Evolutionary conservation across 2,797 vertebrate species (phyloP).

Genomic region (Manis javanica): DNA sequence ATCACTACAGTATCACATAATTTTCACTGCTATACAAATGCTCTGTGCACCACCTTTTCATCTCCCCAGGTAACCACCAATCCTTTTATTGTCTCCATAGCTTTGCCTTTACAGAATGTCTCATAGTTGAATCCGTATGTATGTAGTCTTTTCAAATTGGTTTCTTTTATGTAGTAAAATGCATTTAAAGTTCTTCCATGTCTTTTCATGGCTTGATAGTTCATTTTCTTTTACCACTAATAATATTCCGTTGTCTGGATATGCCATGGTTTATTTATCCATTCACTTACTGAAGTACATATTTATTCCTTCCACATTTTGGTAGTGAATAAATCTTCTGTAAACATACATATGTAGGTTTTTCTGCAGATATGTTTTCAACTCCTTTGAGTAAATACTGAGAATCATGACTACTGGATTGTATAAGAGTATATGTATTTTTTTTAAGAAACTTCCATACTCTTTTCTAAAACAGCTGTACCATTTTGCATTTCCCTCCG

Average conservation of each 20-base stretch:
- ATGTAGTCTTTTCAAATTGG: not conserved
- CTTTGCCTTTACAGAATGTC: not conserved
- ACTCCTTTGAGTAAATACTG: not conserved
- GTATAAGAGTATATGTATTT: not conserved
- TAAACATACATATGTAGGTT: not conserved
- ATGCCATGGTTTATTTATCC: not conserved
- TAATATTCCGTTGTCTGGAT: not conserved
- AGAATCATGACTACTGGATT: not conserved
- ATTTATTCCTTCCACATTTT: not conserved
- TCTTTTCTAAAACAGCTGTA: not conserved
- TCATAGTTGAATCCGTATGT: not conserved
- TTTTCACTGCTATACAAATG: not conserved
- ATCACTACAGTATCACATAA: not conserved
- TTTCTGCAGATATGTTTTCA: not conserved
- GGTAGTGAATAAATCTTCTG: not conserved
- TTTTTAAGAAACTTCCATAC: not conserved
- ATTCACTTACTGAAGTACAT: not conserved
- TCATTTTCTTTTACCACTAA: not conserved
- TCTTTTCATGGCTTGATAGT: not conserved
- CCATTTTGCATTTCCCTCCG: not conserved
- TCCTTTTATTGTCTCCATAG: not conserved
- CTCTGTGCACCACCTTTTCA: not conserved
- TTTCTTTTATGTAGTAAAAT: not conserved
- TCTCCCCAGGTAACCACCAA: not conserved
- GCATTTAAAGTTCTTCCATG: not conserved